Conservation (phyloP, 2,888 invertebrate genomes). For the Coleophora flavipennella region DNA sequence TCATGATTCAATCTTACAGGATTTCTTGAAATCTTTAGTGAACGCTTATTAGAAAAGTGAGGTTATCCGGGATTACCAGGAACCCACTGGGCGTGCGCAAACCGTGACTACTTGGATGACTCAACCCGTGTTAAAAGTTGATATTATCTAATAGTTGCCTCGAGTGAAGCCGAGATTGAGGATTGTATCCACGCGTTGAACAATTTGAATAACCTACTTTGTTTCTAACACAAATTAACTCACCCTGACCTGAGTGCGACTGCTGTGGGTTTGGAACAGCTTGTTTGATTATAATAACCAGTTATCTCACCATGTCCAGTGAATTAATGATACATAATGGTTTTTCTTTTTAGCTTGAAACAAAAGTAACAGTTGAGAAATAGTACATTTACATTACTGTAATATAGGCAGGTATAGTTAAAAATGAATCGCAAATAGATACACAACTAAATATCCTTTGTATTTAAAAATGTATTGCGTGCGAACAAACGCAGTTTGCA, state of each 20-base stretch:
- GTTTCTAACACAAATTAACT: no score
- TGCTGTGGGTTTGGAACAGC: no score
- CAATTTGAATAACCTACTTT: no score
- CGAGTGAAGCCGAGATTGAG: neutral
- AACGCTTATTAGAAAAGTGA: slow-evolving; percentile 13
- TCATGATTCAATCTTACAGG: neutral
- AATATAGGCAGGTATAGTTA: neutral
- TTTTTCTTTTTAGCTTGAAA: neutral
- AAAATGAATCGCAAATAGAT: neutral
- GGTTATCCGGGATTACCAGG: slow-evolving; percentile 34
- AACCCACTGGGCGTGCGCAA: slow-evolving; percentile 45
- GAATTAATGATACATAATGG: no score
- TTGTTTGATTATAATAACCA: no score
- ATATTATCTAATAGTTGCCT: neutral
- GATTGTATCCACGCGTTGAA: no score
- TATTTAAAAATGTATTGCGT: no score
- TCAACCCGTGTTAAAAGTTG: slow-evolving; percentile 5
- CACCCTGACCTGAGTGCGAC: no score
- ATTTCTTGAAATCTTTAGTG: no score
- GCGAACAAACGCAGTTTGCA: no score
- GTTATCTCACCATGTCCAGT: no score
- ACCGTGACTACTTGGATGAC: slow-evolving; percentile 11
- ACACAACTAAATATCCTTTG: slow-evolving; percentile 4
- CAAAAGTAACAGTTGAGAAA: neutral
- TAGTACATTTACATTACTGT: neutral